These are phyloP conservation scores for Hetaerina titia DNA, from an alignment of 2,888 invertebrate genomes.

Conservation along the genomic window DNA sequence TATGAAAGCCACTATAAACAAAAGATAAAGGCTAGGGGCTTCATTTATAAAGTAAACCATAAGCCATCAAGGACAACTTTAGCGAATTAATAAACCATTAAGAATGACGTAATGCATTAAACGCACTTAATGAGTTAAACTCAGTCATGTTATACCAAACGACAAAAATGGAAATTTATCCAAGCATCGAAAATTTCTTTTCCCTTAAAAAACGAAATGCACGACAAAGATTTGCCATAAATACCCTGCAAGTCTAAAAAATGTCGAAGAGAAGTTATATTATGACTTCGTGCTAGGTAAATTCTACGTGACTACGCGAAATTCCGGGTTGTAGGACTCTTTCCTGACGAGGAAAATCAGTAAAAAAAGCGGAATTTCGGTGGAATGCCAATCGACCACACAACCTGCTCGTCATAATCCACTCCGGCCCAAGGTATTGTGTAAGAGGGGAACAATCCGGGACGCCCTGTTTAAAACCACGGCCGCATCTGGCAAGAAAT, in stretches of 20 bases:
- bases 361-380: neutral
- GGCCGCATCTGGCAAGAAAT: conserved; percentile 63
- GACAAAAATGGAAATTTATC: too few relatives aligned
- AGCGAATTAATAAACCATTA: too few relatives aligned
- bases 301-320: neutral
- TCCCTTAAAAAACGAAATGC: neutral
- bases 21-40: too few relatives aligned
- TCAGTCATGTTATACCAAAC: too few relatives aligned
- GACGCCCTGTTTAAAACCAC: conserved; percentile 68
- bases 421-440: neutral
- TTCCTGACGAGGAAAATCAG: neutral
- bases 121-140: too few relatives aligned
- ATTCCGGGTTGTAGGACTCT: conserved; percentile 20
- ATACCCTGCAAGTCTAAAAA: neutral
- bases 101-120: too few relatives aligned
- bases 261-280: neutral
- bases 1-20: too few relatives aligned
- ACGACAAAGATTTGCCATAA: neutral
- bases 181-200: too few relatives aligned
- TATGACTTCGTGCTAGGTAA: neutral
- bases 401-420: conserved; percentile 52
- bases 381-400: conserved; percentile 37
- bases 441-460: conserved; percentile 67
- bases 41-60: too few relatives aligned
- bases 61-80: too few relatives aligned